These are phyloP conservation scores for Coracopsis vasa DNA, from an alignment of 2,113 vertebrate species.

Conservation along the genomic window DNA sequence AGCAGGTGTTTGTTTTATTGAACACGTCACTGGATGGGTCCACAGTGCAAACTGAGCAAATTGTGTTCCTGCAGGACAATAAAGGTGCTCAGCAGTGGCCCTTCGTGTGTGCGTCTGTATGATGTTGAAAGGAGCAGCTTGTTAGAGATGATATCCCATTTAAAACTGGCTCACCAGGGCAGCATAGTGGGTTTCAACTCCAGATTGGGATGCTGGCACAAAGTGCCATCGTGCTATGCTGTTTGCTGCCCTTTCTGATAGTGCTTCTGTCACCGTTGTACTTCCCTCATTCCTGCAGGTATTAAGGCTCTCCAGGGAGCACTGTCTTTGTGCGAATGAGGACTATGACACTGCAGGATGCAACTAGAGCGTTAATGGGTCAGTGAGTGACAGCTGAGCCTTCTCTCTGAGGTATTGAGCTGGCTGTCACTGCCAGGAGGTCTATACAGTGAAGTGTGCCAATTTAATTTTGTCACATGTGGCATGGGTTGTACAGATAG, in stretches of 20 bases:
- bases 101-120: not conserved
- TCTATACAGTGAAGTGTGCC: slow-evolving; percentile 67
- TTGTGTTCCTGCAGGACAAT: not conserved
- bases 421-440: slow-evolving; percentile 66
- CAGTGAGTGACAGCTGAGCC: slow-evolving; percentile 81
- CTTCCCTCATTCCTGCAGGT: slow-evolving; percentile 72
- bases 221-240: not conserved
- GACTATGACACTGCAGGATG: slow-evolving; percentile 69
- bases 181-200: not conserved
- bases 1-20: slow-evolving; percentile 2
- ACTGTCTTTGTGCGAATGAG: slow-evolving; percentile 65
- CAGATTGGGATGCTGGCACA: slow-evolving; percentile 5
- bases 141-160: not conserved
- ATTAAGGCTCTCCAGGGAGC: slow-evolving; percentile 65
- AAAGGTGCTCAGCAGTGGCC: not conserved
- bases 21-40: not conserved
- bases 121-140: not conserved
- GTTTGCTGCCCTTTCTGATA: slow-evolving; percentile 54
- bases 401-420: slow-evolving; percentile 70
- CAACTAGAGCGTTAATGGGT: slow-evolving; percentile 74
- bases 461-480: slow-evolving; percentile 76
- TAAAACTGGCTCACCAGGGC: not conserved
- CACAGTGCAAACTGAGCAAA: not conserved
- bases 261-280: slow-evolving; percentile 42
- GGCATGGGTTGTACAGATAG: slow-evolving; percentile 64